Base-by-base conservation (phyloP, 2,113 vertebrate genomes). In the Thinocorus orbignyianus region DNA sequence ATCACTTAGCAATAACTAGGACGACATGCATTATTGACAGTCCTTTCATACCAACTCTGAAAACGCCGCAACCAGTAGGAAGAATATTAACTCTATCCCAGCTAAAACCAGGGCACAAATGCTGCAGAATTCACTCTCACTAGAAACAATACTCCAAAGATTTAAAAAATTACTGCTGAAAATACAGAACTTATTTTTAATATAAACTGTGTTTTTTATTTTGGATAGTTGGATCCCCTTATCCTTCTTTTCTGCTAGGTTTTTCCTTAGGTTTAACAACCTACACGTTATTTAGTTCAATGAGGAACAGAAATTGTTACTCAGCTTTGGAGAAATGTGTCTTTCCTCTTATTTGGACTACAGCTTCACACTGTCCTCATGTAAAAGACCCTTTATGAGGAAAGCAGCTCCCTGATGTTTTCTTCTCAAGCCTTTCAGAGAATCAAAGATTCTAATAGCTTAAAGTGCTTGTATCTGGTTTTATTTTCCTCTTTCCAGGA, bases 401-500 rank as follows among this genome's bases (percentile, higher is more conserved):
- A 87, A 54, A 33, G 17, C 54, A 62, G 4, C 22, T 70, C 48
- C 46, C 33, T 46, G 46, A 46, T 17, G 7, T 33, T 46, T 77
- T 77, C 72, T 42, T 51, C 62, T 69, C 37, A 60, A 44, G 44
- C 44, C 52, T 68, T 51, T 42, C 44, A 51, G 20, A 37, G 58
- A 60, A 25, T 60, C 58, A 60, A 17, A 37, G 58, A 77, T 73
- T 73, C 61, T 55, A 49, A 20, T 35, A 55, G 13, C 37, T 48
- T 72, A 26, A 94, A 90, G 9, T 93, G 44, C 10, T 85, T 92
- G 66, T 61, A 37, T 28, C 58, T 94, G 73, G 22, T 90, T 95
- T 51, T 68, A 18, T 92, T 82, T 94, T 89, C 62, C 64, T 92
- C 70, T 92, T 90, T 90, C 78, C 84, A 99, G 99, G 98, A 91